Evolutionary conservation across 2,113 vertebrate genomes (phyloP), one percentile per base, ranked within the genome.

Genomic region (Festucalex cinctus): DNA sequence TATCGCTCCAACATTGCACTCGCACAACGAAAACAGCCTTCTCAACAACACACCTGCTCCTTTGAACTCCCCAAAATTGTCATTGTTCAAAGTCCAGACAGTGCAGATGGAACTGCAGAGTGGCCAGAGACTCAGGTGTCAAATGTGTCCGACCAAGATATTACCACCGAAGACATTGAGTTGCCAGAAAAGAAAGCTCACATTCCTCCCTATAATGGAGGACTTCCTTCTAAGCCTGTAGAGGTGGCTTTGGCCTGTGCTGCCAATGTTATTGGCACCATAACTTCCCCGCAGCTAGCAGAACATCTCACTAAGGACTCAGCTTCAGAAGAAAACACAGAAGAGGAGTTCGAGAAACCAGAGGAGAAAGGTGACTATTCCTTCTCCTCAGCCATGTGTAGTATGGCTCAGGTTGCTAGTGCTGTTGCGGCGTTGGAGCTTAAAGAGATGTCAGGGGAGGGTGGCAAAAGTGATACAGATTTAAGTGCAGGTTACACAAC

Each of bases 1-100:
- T 67, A 28, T 37, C 68, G 72, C 3, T 70, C 83, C 44, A 70
- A 70, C 32, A 61, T 73, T 8, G 44, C 57, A 32, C 63, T 78
- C 59, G 73, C 73, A 56, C 86, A 88, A 53, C 80, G 76, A 20
- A 87, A 90, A 76, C 86, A 91, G 56, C 36, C 77, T 6, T 17
- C 6, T 0, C 77, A 86, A 75, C 81, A 92, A 66, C 91, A 73
- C 9, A 88, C 93, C 0, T 95, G 93, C 92, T 92, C 92, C n/a
- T 95, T 95, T 54, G 92, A 96, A 63, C 96, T 98, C 43, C 96
- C 97, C 9, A 95, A 96, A 92, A 99, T 99, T 0, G 93, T 99
- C 68, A 96, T 99, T 67, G 94, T 99, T 49, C 96, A 98, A 81
- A 99, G 95, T 73, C 95, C 97, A 1, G 97, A 99, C 41, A 94